Conservation (phyloP, 1,140 invertebrate species). For the Drosophila setifemur region DNA sequence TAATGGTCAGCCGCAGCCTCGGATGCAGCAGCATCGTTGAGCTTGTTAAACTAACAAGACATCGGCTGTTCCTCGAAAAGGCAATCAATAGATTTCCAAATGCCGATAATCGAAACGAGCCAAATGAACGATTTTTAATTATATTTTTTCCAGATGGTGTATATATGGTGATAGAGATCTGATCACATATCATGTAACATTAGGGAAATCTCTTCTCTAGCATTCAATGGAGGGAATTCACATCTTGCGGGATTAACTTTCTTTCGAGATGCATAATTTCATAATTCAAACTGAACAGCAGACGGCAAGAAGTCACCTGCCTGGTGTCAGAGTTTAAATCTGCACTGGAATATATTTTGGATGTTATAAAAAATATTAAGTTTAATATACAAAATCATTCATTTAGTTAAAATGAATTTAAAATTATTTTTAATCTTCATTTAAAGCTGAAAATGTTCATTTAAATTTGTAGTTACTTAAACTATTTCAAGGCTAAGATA, state of each 20-base stretch:
- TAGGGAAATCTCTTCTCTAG: conserved; percentile 30
- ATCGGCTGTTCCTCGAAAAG: conserved; percentile 51
- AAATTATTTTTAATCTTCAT: background rate
- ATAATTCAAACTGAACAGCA: conserved; percentile 53
- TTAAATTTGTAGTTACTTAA: too few relatives aligned
- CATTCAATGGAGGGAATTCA: conserved; percentile 1
- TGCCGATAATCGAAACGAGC: conserved; percentile 22
- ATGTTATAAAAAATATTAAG: background rate
- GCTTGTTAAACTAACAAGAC: conserved; percentile 67
- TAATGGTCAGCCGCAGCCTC: conserved; percentile 36
- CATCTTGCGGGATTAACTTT: conserved; percentile 35
- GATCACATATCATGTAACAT: conserved; percentile 51
- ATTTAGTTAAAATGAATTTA: background rate
- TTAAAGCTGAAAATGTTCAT: too few relatives aligned
- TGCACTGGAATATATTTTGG: background rate
- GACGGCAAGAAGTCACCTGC: conserved; percentile 57
- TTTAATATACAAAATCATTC: background rate
- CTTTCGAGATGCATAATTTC: conserved; percentile 43
- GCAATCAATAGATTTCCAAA: conserved; percentile 62
- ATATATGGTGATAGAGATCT: conserved; percentile 61
- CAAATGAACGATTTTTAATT: conserved; percentile 75
- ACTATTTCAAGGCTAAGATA: too few relatives aligned
- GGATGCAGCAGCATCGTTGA: background rate
- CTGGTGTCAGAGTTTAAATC: background rate
- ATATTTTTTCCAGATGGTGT: conserved; percentile 40